These are phyloP conservation scores for Altica lythri DNA, from an alignment of 2,888 invertebrate species.

Conservation along the genomic window DNA sequence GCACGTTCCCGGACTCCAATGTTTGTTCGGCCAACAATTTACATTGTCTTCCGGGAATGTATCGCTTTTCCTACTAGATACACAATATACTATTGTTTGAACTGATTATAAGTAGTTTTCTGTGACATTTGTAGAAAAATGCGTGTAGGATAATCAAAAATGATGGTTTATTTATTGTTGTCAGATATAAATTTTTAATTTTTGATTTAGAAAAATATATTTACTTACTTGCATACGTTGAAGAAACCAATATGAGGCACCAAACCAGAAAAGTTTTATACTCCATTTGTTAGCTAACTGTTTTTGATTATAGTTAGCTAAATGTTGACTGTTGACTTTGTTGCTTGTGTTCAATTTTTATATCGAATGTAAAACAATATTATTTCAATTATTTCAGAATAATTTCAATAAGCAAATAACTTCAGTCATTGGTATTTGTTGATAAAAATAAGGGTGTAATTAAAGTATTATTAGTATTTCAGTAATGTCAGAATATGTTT, in stretches of 20 bases:
- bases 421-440: not conserved
- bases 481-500: not conserved
- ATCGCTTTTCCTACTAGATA: too few species aligned
- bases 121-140: not conserved
- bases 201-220: not conserved
- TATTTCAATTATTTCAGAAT: not conserved
- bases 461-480: not conserved
- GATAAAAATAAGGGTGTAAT: not conserved
- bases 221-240: conserved; percentile 11
- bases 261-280: not conserved
- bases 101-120: not conserved
- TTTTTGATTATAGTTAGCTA: conserved; percentile 1
- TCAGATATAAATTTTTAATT: not conserved
- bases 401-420: not conserved
- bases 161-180: not conserved
- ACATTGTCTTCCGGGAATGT: too few species aligned
- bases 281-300: conserved; percentile 10
- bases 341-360: not conserved
- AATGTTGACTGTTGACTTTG: not conserved
- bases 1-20: too few species aligned
- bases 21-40: too few species aligned
- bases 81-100: not conserved
- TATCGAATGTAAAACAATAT: not conserved
- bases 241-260: not conserved
- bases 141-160: not conserved